Evolutionary conservation across 37 sponge, comb jelly and placozoan species (phyloP), one percentile per base, ranked within the genome.

Genomic region (Tethya wilhelma): DNA sequence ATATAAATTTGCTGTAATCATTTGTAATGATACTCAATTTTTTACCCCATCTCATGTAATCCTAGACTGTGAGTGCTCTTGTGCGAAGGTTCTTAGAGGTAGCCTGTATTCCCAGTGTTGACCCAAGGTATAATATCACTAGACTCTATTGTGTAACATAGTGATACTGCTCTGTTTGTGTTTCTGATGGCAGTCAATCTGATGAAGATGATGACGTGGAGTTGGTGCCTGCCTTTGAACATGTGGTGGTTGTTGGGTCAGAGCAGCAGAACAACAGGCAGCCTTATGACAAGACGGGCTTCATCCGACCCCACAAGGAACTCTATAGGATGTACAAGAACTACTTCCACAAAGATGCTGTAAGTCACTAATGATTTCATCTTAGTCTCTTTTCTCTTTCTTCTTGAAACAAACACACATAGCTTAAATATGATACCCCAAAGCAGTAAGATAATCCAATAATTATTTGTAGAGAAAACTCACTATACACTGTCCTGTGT

Each of bases 41-140:
- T 12, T 44, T 26, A 45, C 44, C 7, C 53, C 2, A 38, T 75
- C 3, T 23, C 38, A n/a, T 75, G 7, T 60, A 6, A 44, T 5
- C 57, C 49, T 49, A 89, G 84, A 39, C 81, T 30, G 79, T 49
- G 11, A 67, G 78, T 64, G 74, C 79, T 26, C 29, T 83, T 66
- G 36, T 89, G 64, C 71, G 71, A 1, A 53, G 78, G 38, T 67
- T 89, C 2, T 6, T 89, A 20, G 78, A 78, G 19, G 56, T 65
- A 19, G 89, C 84, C 58, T 73, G 56, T 14, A 56, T 88, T 53
- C 68, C 75, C 22, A 69, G 38, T 7, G 43, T 26, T 1, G 17
- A 11, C 23, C 36, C 69, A 69, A 38, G 19, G 69, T 69, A 40
- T 8, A 43, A 38, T 31, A n/a, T n/a, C n/a, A n/a, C n/a, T n/a